Conservation (phyloP, 2,888 invertebrate genomes). For the Adineta ricciae region DNA sequence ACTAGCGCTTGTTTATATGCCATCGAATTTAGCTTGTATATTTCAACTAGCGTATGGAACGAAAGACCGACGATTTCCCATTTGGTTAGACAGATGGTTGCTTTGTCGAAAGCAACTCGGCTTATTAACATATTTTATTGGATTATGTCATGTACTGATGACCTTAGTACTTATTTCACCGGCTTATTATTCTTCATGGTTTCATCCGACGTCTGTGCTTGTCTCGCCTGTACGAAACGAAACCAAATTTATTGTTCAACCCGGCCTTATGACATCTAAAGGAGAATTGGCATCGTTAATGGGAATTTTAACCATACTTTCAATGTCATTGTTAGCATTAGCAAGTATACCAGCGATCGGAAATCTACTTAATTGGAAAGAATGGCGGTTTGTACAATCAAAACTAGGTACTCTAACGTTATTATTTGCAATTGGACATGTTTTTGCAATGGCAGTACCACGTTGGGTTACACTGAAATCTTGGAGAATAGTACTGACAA, state of each 20-base stretch:
- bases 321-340: conserved; percentile 39
- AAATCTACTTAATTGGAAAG: conserved; percentile 41
- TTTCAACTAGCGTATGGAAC: conserved; percentile 40
- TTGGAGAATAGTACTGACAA: neutral
- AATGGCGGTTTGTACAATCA: conserved; percentile 43
- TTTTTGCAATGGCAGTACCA: conserved; percentile 37
- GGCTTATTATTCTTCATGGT: conserved; percentile 40
- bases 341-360: conserved; percentile 41
- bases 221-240: conserved; percentile 36
- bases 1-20: conserved; percentile 41
- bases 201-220: conserved; percentile 35
- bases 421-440: conserved; percentile 38
- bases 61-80: conserved; percentile 41
- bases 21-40: conserved; percentile 39
- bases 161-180: conserved; percentile 41
- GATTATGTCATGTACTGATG: conserved; percentile 39
- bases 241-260: conserved; percentile 35
- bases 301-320: conserved; percentile 39
- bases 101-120: conserved; percentile 41
- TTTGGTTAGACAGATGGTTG: conserved; percentile 41
- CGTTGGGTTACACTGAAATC: neutral
- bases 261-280: conserved; percentile 41
- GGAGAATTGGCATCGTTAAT: conserved; percentile 40
- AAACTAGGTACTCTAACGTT: conserved; percentile 39
- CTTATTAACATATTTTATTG: conserved; percentile 39